phyloP scores from a whole-genome alignment of 2,797 vertebrate species.

The Spinibarbus caldwelli region DNA sequence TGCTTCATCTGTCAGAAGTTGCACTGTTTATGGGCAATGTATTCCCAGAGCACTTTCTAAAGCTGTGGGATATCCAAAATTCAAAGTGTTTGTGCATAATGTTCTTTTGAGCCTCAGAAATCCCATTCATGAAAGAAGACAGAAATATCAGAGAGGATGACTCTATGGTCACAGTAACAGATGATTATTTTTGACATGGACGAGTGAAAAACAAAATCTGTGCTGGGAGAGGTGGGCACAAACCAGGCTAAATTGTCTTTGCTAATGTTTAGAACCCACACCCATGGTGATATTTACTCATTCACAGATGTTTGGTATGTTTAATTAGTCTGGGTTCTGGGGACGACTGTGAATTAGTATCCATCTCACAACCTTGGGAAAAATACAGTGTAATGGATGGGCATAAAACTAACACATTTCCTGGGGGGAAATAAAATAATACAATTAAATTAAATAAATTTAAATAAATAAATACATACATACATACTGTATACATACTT shows the following conservation, averaged over 20 bases:
- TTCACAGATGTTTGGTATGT: constrained; percentile 39
- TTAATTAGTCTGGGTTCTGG: constrained; percentile 47
- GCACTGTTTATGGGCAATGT: constrained; percentile 24
- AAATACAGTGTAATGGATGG: constrained; percentile 4
- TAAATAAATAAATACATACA: no score
- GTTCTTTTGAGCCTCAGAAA: constrained; percentile 22
- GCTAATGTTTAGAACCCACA: constrained; percentile 36
- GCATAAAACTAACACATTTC: neutral
- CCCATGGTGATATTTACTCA: constrained; percentile 28
- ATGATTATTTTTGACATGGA: constrained; percentile 15
- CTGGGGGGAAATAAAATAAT: neutral
- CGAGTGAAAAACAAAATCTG: neutral
- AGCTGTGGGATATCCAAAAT: constrained; percentile 33
- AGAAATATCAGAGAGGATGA: constrained; percentile 12
- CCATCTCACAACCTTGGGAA: constrained; percentile 9
- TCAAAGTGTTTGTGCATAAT: constrained; percentile 35
- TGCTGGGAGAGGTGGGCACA: constrained; percentile 33
- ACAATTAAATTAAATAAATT: no score
- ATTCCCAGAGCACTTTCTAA: constrained; percentile 29
- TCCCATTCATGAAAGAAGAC: constrained; percentile 22
- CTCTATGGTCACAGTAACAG: constrained; percentile 27
- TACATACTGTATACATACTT: no score
- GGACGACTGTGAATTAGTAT: neutral
- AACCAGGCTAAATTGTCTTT: constrained; percentile 37
- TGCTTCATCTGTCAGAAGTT: constrained; percentile 34